phyloP scores from a whole-genome alignment of 2,797 vertebrate genomes.

The Silurus aristotelis region DNA sequence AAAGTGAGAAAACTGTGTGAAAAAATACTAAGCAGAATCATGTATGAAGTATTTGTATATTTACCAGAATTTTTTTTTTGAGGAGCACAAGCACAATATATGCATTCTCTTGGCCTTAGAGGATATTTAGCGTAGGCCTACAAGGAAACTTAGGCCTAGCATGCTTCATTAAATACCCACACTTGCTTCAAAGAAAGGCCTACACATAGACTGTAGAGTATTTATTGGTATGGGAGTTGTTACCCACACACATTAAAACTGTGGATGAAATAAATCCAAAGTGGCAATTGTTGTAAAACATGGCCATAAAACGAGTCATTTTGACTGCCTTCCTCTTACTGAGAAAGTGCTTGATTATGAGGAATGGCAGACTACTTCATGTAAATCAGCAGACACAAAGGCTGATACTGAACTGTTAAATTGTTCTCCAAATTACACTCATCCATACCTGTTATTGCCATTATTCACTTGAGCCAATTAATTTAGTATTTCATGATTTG shows the following conservation, averaged over 20 bases:
- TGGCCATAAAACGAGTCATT: conserved; percentile 49
- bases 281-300: conserved; percentile 57
- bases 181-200: conserved; percentile 40
- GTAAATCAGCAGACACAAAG: conserved; percentile 29
- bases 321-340: conserved; percentile 35
- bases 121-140: background rate
- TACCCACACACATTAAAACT: conserved; percentile 27
- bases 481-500: conserved; percentile 12
- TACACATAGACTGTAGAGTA: conserved; percentile 10
- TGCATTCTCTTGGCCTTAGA: conserved; percentile 6
- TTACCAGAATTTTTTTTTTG: background rate
- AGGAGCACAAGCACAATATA: background rate
- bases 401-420: conserved; percentile 36
- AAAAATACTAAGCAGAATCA: conserved; percentile 6
- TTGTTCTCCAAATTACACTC: conserved; percentile 35
- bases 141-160: conserved; percentile 26
- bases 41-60: conserved; percentile 1
- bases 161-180: conserved; percentile 38
- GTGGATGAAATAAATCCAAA: conserved; percentile 46
- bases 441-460: background rate
- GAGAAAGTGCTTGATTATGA: conserved; percentile 37
- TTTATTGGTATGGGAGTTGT: conserved; percentile 19
- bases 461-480: conserved; percentile 19
- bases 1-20: background rate
- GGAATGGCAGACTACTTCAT: conserved; percentile 36